Conservation (phyloP, 2,888 invertebrate species). For the Andrena dorsata region DNA sequence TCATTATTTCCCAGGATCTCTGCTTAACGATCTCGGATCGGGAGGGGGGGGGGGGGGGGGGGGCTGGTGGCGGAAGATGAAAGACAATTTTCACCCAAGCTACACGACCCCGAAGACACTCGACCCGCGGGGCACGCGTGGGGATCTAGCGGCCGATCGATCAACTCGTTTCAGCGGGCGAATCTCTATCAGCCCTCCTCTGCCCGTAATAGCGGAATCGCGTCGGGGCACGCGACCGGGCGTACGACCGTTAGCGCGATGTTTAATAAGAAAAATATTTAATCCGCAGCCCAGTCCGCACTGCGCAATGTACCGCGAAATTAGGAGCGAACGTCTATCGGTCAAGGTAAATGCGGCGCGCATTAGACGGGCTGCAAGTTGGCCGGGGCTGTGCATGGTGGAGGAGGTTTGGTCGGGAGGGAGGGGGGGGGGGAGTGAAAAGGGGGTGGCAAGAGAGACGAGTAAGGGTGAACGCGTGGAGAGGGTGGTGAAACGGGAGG, state of each 20-base stretch:
- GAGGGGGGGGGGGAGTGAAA: not conserved
- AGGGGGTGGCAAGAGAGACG: slow-evolving; percentile 8
- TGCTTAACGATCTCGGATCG: too few species aligned
- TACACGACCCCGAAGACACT: not conserved
- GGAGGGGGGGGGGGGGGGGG: too few species aligned
- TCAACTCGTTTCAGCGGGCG: not conserved
- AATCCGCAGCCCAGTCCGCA: slow-evolving; percentile 67
- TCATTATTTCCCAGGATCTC: too few species aligned
- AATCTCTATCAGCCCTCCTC: slow-evolving; percentile 4
- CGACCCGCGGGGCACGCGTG: not conserved
- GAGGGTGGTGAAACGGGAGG: slow-evolving; percentile 39
- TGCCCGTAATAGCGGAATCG: slow-evolving; percentile 10
- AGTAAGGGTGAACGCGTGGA: slow-evolving; percentile 32
- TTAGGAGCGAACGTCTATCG: slow-evolving; percentile 78
- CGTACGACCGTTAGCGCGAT: slow-evolving; percentile 3
- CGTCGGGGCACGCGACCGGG: not conserved
- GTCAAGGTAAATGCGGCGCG: slow-evolving; percentile 82
- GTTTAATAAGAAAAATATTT: slow-evolving; percentile 67
- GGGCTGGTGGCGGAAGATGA: not conserved
- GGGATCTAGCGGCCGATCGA: slow-evolving; percentile 19
- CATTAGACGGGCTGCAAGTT: slow-evolving; percentile 78
- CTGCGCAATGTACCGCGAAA: slow-evolving; percentile 74
- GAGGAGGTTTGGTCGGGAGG: slow-evolving; percentile 5
- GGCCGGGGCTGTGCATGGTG: slow-evolving; percentile 32
- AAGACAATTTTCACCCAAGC: not conserved